These are phyloP conservation scores for Chromoteleia sp. DNA, from an alignment of 2,888 invertebrate genomes.

Conservation along the genomic window DNA sequence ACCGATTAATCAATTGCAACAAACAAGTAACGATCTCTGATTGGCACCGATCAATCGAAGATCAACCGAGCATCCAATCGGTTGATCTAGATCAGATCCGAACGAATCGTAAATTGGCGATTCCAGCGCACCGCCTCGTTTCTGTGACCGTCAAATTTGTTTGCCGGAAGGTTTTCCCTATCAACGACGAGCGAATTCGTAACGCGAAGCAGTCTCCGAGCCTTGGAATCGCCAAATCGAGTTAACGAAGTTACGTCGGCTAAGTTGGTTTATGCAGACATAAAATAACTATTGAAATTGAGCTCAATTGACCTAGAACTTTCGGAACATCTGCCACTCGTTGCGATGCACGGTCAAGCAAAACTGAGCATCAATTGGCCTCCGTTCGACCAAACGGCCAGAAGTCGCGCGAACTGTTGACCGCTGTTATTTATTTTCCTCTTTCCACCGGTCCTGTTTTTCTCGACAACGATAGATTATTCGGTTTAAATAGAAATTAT, in stretches of 20 bases:
- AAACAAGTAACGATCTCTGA: no score
- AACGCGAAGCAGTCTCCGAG: conserved; percentile 38
- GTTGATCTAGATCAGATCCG: no score
- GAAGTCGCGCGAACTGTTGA: conserved; percentile 4
- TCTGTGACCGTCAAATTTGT: background rate
- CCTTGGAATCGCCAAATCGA: conserved; percentile 72
- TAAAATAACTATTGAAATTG: conserved; percentile 62
- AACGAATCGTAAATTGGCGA: background rate
- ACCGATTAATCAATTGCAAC: no score
- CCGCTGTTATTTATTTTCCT: background rate
- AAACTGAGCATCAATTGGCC: conserved; percentile 56
- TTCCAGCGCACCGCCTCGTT: background rate
- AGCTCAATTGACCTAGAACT: conserved; percentile 75
- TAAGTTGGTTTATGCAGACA: conserved; percentile 59
- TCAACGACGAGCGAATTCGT: conserved; percentile 17
- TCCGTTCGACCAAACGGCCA: conserved; percentile 20
- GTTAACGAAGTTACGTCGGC: conserved; percentile 70
- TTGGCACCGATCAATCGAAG: no score
- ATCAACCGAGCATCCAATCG: no score
- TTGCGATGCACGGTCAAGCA: conserved; percentile 25
- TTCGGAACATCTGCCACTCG: conserved; percentile 55
- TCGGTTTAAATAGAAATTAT: background rate
- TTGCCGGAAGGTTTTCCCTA: background rate
- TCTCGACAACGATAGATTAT: no score
- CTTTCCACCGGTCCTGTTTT: no score